Evolutionary conservation across 1,140 invertebrate genomes (phyloP).

Genomic region (Drosophila rufa): DNA sequence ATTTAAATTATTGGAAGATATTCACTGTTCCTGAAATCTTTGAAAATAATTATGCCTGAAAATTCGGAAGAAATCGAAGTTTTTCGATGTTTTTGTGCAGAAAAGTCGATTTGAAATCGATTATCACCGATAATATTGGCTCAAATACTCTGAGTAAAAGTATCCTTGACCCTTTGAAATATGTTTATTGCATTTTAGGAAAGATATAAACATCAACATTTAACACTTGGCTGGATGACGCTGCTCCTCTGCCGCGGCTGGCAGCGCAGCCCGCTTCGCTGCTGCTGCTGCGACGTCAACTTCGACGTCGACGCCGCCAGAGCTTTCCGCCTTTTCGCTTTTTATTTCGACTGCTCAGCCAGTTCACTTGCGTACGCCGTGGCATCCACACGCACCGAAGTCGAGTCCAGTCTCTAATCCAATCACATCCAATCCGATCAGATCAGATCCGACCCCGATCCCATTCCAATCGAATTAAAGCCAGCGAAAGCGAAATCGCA

Average conservation of each 20-base stretch:
- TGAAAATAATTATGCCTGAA: too few relatives aligned
- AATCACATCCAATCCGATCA: too few relatives aligned
- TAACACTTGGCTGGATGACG: constrained; percentile 2
- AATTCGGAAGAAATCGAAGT: too few relatives aligned
- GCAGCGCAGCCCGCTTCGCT: not conserved
- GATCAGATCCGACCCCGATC: constrained; percentile 3
- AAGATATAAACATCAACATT: constrained; percentile 1
- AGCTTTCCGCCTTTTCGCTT: constrained; percentile 42
- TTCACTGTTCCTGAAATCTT: too few relatives aligned
- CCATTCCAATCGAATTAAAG: not conserved
- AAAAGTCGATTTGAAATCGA: not conserved
- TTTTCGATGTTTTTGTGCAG: not conserved
- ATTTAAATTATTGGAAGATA: too few relatives aligned
- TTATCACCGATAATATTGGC: not conserved
- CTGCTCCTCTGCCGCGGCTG: constrained; percentile 8
- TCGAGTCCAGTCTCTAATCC: not conserved
- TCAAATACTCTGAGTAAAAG: not conserved
- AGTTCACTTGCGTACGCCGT: constrained; percentile 60
- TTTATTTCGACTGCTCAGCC: constrained; percentile 15
- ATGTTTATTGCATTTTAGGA: not conserved
- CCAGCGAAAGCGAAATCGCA: constrained; percentile 26
- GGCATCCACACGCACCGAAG: constrained; percentile 52
- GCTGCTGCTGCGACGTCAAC: constrained; percentile 6
- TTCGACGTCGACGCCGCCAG: constrained; percentile 3
- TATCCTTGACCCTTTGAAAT: not conserved